phyloP scores from a whole-genome alignment of 2,888 invertebrate species.

The Julus scandinavius region DNA sequence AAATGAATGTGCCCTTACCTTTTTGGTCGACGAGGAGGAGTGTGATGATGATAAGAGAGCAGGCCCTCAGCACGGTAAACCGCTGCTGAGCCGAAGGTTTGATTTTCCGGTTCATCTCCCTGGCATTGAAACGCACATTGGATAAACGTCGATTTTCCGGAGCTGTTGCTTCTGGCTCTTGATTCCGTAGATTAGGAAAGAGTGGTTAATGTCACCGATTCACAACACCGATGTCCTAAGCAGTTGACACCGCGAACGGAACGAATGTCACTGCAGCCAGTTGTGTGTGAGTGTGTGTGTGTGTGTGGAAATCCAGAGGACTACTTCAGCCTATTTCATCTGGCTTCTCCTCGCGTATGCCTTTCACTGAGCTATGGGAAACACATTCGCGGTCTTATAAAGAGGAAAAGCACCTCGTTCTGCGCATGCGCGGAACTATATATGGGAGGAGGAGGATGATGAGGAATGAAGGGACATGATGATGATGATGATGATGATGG shows the following conservation, averaged over 20 bases:
- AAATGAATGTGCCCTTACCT: background rate
- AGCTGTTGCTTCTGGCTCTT: background rate
- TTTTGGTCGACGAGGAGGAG: background rate
- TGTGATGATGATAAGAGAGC: background rate
- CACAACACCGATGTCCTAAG: background rate
- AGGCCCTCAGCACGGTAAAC: slow-evolving; percentile 16
- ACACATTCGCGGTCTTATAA: background rate
- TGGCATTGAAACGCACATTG: background rate
- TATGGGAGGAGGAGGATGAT: background rate
- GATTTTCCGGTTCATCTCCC: slow-evolving; percentile 25
- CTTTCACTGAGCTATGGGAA: background rate
- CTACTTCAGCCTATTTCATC: background rate
- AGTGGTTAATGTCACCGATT: background rate
- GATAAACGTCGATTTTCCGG: background rate
- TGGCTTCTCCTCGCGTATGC: background rate
- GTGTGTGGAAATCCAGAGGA: background rate
- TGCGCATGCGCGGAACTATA: background rate
- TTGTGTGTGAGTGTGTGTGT: background rate
- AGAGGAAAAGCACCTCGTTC: background rate
- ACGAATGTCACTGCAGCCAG: background rate
- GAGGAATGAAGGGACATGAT: background rate
- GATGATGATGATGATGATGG: slow-evolving; percentile 26
- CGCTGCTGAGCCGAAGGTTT: background rate
- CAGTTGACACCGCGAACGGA: background rate
- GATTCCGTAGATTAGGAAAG: too few relatives aligned